Conservation (phyloP, 2,888 invertebrate species). For the Drosophila subquinaria region DNA sequence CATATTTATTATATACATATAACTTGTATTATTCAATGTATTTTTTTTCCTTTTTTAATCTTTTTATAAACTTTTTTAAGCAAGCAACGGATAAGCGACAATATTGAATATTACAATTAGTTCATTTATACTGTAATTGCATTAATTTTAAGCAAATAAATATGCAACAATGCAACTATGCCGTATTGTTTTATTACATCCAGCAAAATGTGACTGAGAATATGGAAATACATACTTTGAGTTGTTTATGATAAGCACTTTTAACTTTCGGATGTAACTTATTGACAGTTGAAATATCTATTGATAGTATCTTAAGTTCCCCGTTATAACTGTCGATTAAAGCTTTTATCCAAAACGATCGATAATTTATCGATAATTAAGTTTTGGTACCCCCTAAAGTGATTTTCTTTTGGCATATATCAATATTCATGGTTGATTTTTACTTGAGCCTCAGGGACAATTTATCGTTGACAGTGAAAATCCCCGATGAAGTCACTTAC, state of each 20-base stretch:
- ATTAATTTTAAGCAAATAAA: no score
- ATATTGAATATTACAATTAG: no score
- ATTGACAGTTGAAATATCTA: not conserved
- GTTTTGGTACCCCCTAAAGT: not conserved
- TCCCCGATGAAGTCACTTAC: constrained; percentile 14
- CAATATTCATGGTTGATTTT: constrained; percentile 6
- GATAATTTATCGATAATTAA: not conserved
- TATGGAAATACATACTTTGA: not conserved
- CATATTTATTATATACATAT: no score
- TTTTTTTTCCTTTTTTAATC: no score
- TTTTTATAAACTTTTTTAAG: no score
- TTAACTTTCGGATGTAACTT: not conserved
- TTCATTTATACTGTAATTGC: no score
- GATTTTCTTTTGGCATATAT: constrained; percentile 12
- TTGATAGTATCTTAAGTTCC: not conserved
- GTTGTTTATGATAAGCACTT: not conserved
- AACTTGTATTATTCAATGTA: no score
- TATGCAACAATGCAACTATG: no score
- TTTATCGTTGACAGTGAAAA: constrained; percentile 17
- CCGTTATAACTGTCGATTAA: not conserved
- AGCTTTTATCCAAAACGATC: not conserved
- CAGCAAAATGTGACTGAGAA: not conserved
- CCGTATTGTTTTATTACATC: no score
- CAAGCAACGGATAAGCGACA: no score
- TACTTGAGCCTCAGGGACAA: not conserved